phyloP scores from a whole-genome alignment of 2,113 vertebrate genomes.

The Muntiacus reevesi region DNA sequence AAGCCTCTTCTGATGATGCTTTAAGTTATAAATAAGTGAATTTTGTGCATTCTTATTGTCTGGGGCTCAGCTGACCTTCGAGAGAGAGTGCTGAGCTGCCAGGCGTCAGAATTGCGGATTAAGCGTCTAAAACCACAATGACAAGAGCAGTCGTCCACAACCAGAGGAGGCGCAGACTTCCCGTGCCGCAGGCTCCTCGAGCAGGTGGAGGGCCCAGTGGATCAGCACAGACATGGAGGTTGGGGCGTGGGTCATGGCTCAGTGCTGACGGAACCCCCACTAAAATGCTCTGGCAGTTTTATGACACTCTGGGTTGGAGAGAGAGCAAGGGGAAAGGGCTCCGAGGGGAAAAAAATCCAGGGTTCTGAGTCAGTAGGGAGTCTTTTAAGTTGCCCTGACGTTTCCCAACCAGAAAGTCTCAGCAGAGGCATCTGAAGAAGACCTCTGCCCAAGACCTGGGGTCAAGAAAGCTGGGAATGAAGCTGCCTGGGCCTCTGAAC shows the following conservation, averaged over 20 bases:
- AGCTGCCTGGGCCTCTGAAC: neutral
- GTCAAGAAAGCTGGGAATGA: neutral
- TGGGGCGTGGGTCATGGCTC: neutral
- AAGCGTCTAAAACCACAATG: neutral
- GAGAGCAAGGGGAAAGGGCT: too few relatives aligned
- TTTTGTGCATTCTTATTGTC: neutral
- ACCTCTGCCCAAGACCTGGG: neutral
- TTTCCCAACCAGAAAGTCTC: neutral
- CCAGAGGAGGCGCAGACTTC: neutral
- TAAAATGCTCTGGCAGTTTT: neutral
- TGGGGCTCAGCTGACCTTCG: neutral
- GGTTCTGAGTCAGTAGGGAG: neutral
- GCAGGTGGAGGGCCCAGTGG: neutral
- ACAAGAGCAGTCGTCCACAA: neutral
- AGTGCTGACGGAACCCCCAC: neutral
- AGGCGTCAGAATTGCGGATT: neutral
- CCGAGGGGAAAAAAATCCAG: neutral
- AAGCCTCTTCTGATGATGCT: neutral
- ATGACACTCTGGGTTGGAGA: neutral
- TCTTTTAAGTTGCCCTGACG: neutral
- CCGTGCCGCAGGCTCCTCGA: neutral
- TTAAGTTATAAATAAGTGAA: neutral
- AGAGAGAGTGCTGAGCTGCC: neutral
- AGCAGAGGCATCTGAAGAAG: neutral
- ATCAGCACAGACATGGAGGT: neutral